A percentile compares a stretch with the other conserved stretches of the same genome.
Conservation (phyloP, 2,888 invertebrate genomes). For the Cryptosula pallasiana region DNA sequence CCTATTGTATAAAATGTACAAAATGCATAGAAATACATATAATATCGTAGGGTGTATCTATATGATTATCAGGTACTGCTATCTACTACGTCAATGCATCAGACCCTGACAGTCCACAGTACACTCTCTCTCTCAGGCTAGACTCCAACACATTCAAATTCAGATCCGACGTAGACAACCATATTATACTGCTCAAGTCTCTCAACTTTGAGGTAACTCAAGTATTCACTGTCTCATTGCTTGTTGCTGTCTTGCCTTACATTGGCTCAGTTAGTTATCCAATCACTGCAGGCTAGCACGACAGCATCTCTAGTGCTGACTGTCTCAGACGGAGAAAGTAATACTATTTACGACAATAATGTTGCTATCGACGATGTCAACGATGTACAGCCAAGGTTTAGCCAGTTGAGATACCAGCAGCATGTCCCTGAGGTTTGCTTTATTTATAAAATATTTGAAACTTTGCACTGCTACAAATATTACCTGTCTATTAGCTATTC, state of each 20-base stretch:
- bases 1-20: too few species aligned
- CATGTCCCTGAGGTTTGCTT: not conserved
- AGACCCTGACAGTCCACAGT: not conserved
- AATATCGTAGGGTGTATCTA: too few species aligned
- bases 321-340: constrained; percentile 9
- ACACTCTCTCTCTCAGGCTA: not conserved
- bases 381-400: constrained; percentile 14
- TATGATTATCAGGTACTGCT: not conserved
- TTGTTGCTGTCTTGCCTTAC: too few species aligned
- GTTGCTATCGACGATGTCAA: not conserved
- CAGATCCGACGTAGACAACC: not conserved
- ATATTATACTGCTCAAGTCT: not conserved
- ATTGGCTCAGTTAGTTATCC: too few species aligned
- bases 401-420: constrained; percentile 5
- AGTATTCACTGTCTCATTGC: too few species aligned
- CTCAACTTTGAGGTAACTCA: constrained; percentile 12
- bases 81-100: not conserved
- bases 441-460: too few species aligned
- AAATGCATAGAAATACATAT: too few species aligned
- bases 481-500: too few species aligned
- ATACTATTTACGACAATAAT: not conserved
- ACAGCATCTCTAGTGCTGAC: constrained; percentile 13
- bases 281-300: constrained; percentile 18
- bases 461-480: too few species aligned
- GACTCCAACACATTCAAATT: constrained; percentile 16